Base-by-base conservation (phyloP, 2,888 invertebrate species). In the Drosophila putrida region DNA sequence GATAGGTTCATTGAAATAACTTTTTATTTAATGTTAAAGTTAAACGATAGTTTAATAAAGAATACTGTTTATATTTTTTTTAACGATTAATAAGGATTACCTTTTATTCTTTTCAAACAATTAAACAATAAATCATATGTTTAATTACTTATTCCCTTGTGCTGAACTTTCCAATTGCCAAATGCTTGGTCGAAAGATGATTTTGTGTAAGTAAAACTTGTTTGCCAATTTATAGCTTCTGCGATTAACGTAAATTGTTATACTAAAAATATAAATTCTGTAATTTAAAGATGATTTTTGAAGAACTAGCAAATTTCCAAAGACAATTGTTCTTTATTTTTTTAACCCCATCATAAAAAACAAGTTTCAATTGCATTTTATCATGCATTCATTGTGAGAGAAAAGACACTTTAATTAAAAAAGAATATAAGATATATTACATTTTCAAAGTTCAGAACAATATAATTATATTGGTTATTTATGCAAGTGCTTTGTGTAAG, bases 401-500 rank as follows among this genome's bases (percentile, higher is more conserved):
- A 57, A 67, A 57, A 46, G 28, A 57, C 13, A 43, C 36, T 82
- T 82, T 86, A 82, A 83, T 82, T 11, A 9, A 59, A 53, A 65
- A 44, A 51, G 11, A 65, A 43, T 57, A 28, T 10, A 31, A 31
- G 31, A 61, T 38, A 33, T 31, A 44, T 47, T 49, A 59, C 27
- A 61, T n/a, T 60, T 75, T 63, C 4, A 57, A 68, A 62, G 4
- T 57, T 51, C 8, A 44, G 39, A 54, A 55, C n/a, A 49, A 50
- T 33, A 38, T 71, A 28, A 59, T 50, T 55, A 65, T 59, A 49
- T 63, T 57, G 51, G 35, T 61, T 81, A 77, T 66, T 71, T 61
- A 57, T 44, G 77, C 64, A 70, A 84, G 71, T 80, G 84, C 84
- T 80, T 84, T 62, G 68, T 80, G 82, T 62, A 71, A 80, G 80